Evolutionary conservation across 2,888 invertebrate species (phyloP), one percentile per base, ranked within the genome.

Genomic region (Eupithecia insigniata): DNA sequence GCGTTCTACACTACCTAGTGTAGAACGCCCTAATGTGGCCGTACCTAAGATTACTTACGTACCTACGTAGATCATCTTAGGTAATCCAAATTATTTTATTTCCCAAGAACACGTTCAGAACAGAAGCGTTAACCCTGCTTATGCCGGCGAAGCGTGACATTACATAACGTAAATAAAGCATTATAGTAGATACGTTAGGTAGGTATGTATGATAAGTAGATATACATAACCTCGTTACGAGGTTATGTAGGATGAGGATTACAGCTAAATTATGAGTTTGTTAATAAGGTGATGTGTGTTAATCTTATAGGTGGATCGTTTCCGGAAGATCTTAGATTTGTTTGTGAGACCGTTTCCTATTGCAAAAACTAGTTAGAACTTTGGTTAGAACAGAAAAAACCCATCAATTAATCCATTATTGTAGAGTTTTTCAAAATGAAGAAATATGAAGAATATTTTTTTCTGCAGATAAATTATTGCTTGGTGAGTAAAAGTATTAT

Each of bases 161-260:
- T 73, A 71, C 74, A 66, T 74, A 68, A 74, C 26, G 14, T 34
- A 64, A 34, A 36, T 64, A 64, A 62, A 26, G 32, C 61, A 62
- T 62, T 34, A 30, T n/a, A 60, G 34, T 61, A 64, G 18, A 28
- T 43, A 43, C 2, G 1, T 18, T 6, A 43, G 6, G 14, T 36
- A 43, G 6, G 43, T 39, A 43, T 18, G 43, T 43, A n/a, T 43
- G n/a, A 7, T 12, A 36, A 3, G 60, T 43, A 39, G 32, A 64
- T 55, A 55, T 66, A 66, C 32, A 70, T 66, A 68, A 61, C 74
- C 71, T 71, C 69, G 71, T 28, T 55, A 61, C 74, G 62, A 74
- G 74, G 74, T 36, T 70, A 66, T 55, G 67, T 67, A 58, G 22
- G 34, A 36, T 60, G 62, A 43, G 69, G 64, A 70, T 67, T 67